Base-by-base conservation (phyloP, 2,888 invertebrate species). In the Diadegma fenestrale region DNA sequence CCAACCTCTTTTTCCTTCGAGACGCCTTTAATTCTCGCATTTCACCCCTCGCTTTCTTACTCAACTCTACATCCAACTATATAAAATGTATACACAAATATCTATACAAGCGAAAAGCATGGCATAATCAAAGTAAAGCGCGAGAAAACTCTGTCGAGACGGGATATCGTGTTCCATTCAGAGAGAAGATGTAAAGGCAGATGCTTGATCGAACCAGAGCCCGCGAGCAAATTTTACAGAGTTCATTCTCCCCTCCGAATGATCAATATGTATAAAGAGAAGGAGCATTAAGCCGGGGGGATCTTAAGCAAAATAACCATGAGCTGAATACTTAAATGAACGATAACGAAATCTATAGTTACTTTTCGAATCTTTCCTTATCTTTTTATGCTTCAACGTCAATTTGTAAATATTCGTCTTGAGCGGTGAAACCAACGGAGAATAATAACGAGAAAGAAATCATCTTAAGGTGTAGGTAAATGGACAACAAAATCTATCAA, bases 81-180 rank as follows among this genome's bases (percentile, higher is more conserved):
- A 54, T 54, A 3, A 58, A 26, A 58, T 37, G 10, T 14, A 58
- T 58, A 58, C 5, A 58, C 58, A 58, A 58, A 58, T 58, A 58
- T 10, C 26, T 58, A 1, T 14, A 58, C 58, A 5, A 22, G 5
- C 30, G 54, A 58, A 12, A 2, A 54, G 30, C 68, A n/a, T 41
- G 43, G 30, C 64, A 71, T 75, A 77, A 77, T 81, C 77, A 81
- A 81, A 80, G 76, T 72, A 72, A 84, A 80, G 33, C 45, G 33
- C 48, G 58, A 77, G 77, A 66, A 63, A 64, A 33, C 66, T 72
- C 61, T n/a, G 48, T 17, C 48, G 37, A 26, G 61, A 30, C 45
- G 43, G 48, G n/a, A 48, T 58, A 75, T 80, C 77, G 76, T 54
- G 61, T 81, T 84, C 68, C 77, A 26, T 61, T 30, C 41, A 26